Conservation (phyloP, 2,888 invertebrate genomes). For the Galeopsomyia nigrocyanea region DNA sequence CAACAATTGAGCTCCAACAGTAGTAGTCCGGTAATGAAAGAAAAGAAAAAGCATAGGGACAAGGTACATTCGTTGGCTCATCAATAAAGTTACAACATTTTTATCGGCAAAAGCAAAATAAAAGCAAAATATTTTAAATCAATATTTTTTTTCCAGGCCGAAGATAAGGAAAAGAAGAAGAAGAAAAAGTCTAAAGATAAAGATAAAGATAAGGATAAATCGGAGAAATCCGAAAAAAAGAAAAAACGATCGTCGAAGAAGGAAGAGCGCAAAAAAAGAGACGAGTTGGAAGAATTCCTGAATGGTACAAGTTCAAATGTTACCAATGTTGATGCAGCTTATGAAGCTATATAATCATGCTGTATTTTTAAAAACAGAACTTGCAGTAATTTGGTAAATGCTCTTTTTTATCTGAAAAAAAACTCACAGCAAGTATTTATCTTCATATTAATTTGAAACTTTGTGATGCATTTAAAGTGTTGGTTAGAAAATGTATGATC, state of each 20-base stretch:
- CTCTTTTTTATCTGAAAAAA: slow-evolving; percentile 26
- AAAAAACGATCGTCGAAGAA: slow-evolving; percentile 66
- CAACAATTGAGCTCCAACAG: slow-evolving; percentile 63
- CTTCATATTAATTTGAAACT: slow-evolving; percentile 26
- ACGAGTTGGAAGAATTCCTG: slow-evolving; percentile 76
- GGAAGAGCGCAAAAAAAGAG: slow-evolving; percentile 69
- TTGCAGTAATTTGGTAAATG: slow-evolving; percentile 33
- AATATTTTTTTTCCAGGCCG: slow-evolving; percentile 58
- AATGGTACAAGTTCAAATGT: slow-evolving; percentile 72
- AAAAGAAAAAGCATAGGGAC: slow-evolving; percentile 61
- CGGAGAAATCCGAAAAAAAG: slow-evolving; percentile 67
- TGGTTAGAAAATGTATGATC: slow-evolving; percentile 14
- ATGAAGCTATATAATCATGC: slow-evolving; percentile 73
- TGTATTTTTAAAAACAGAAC: background rate
- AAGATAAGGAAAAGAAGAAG: slow-evolving; percentile 73
- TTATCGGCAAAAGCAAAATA: background rate
- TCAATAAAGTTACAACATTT: background rate
- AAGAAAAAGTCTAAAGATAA: slow-evolving; percentile 70
- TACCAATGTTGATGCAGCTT: slow-evolving; percentile 70
- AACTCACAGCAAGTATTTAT: slow-evolving; percentile 16
- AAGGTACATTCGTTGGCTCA: slow-evolving; percentile 31
- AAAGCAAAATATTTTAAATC: slow-evolving; percentile 23
- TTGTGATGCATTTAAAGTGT: slow-evolving; percentile 39
- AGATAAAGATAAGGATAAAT: slow-evolving; percentile 67
- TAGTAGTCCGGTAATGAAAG: slow-evolving; percentile 65